Base-by-base conservation (phyloP, 1,140 invertebrate species). In the Drosophila leontia region DNA sequence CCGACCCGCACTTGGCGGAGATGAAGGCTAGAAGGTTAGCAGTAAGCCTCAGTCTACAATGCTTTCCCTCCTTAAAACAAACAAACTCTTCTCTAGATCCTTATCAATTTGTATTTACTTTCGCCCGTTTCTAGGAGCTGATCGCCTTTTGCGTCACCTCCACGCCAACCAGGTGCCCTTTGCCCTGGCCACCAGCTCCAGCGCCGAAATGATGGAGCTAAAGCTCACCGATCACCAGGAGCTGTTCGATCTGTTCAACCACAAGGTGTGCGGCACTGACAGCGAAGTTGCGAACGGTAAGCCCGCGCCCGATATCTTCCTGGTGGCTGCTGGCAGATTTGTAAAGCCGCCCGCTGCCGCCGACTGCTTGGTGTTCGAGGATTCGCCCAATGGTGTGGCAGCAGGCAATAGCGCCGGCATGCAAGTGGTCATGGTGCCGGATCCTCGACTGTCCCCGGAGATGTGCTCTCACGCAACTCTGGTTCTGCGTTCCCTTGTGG, bases 231-330 rank as follows among this genome's bases (percentile, higher is more conserved):
- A 95, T 23, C 95, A 98, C 87, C 94, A 94, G 45, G 94, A 97
- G 35, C 83, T 98, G 2, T 96, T 98, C 82, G 91, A 93, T 32
- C 87, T 96, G 19, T 99, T 98, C 91, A 93, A 96, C 82, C 98
- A 98, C 91, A 95, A 95, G 82, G 97, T 99, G 0, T 95, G 96
- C 75, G 97, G 96, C 53, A 96, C 96, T 11, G 98, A 99, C 93
- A 95, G 95, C 6, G 98, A 98, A 74, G 97, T 99, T 0, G 96
- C 96, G 80, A 94, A 95, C 75, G 98, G 98, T 32, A 99, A 99
- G 94, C 98, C 98, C 13, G 95, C 95, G 70, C 98, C 98, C 0
- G 98, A 99, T 93, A 97, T 98, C 86, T 99, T 99, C 92, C 92
- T 98, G 12, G 95, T 98, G 1, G 96, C 97, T 71, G 97, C 97